Conservation (phyloP, 2,888 invertebrate species). For the Rotaria socialis region DNA sequence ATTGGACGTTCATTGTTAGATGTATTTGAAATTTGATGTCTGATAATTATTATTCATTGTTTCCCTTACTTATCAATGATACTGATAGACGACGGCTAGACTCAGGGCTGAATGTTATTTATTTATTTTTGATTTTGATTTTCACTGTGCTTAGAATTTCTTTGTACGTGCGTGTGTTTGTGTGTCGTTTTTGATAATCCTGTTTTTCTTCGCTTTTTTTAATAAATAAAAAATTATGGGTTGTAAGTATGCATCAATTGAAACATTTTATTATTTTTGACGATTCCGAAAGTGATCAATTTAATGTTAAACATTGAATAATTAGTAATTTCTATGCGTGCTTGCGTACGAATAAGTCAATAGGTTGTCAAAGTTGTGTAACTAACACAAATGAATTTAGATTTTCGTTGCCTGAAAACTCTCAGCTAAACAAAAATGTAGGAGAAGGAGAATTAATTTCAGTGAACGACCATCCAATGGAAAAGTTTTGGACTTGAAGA, state of each 20-base stretch:
- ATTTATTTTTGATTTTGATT: not conserved
- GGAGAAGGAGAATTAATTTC: no score
- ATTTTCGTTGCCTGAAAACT: no score
- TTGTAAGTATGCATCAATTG: not conserved
- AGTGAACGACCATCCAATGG: no score
- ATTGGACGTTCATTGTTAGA: not conserved
- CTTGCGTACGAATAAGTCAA: no score
- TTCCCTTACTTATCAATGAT: not conserved
- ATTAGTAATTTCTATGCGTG: no score
- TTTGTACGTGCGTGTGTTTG: not conserved
- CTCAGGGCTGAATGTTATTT: conserved; percentile 14
- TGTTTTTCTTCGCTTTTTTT: not conserved
- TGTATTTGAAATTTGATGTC: not conserved
- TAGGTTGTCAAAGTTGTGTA: no score
- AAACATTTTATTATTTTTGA: no score
- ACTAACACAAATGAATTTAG: no score
- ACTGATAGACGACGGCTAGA: not conserved
- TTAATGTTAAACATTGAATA: no score
- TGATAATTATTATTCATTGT: not conserved
- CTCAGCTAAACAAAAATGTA: no score
- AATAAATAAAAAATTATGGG: not conserved
- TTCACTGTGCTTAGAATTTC: conserved; percentile 4
- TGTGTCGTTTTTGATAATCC: not conserved
- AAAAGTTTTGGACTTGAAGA: no score
- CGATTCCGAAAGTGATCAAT: no score